Conservation (phyloP, 2,797 vertebrate species). For the Tamandua tetradactyla region DNA sequence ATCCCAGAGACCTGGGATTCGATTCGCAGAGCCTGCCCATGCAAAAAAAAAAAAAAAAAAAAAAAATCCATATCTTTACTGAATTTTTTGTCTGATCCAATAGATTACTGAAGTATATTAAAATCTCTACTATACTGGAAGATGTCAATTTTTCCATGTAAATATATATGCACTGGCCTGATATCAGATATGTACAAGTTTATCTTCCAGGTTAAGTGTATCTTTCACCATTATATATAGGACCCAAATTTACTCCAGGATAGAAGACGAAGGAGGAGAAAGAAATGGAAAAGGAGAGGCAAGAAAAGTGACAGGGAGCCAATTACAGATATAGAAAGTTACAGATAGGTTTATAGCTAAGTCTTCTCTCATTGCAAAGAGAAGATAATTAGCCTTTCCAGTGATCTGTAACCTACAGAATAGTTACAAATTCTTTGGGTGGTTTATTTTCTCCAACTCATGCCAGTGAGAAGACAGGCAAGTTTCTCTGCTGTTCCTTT, state of each 20-base stretch:
- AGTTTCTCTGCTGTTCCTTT: not conserved
- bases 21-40: too few relatives aligned
- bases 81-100: not conserved
- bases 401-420: not conserved
- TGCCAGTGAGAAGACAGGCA: not conserved
- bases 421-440: not conserved
- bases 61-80: not conserved
- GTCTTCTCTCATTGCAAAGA: not conserved
- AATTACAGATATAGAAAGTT: not conserved
- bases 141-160: not conserved
- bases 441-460: not conserved
- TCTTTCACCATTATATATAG: not conserved
- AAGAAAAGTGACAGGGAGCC: not conserved
- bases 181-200: not conserved
- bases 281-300: not conserved
- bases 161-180: not conserved
- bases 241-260: not conserved
- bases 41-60: too few relatives aligned
- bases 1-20: too few relatives aligned
- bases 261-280: not conserved
- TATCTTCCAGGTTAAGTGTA: not conserved
- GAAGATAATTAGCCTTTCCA: not conserved
- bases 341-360: not conserved
- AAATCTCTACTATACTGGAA: not conserved
- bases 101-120: not conserved